phyloP scores from a whole-genome alignment of 2,888 invertebrate species.

The Drosophila crucigera region DNA sequence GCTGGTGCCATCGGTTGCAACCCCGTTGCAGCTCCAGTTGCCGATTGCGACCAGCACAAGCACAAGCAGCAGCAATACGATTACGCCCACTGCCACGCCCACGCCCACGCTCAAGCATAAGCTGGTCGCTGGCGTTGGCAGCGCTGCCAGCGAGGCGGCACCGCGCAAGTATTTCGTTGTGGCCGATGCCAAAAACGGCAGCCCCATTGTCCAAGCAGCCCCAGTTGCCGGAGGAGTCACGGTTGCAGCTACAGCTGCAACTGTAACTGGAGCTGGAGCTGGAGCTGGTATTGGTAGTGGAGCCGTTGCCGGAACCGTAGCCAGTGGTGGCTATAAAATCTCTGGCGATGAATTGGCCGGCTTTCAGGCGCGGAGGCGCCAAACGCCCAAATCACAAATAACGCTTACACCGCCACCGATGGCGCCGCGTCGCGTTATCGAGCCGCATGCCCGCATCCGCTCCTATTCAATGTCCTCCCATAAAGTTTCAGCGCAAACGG shows the following conservation, averaged over 20 bases:
- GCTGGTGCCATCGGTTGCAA: conserved; percentile 19
- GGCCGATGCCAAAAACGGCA: conserved; percentile 45
- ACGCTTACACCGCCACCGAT: conserved; percentile 84
- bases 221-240: not conserved
- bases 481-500: conserved; percentile 83
- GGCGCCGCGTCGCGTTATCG: conserved; percentile 82
- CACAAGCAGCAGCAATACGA: not conserved
- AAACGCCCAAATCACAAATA: conserved; percentile 67
- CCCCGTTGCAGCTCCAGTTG: conserved; percentile 28
- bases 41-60: conserved; percentile 2
- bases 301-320: too few species aligned
- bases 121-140: conserved; percentile 10
- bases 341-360: conserved; percentile 9
- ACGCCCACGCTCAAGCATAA: conserved; percentile 42
- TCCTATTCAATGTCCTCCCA: conserved; percentile 85
- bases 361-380: conserved; percentile 19
- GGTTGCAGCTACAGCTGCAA: not conserved
- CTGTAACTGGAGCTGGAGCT: not conserved
- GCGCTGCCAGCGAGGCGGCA: conserved; percentile 25
- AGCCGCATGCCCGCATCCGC: conserved; percentile 81
- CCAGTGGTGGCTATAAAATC: conserved; percentile 9
- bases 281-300: not conserved
- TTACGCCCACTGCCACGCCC: conserved; percentile 1
- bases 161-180: conserved; percentile 52
- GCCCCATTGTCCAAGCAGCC: conserved; percentile 16